A percentile compares a stretch with the other conserved stretches of the same genome.
Evolutionary conservation across 2,797 vertebrate genomes (phyloP).

Genomic region (Linurgus olivaceus): DNA sequence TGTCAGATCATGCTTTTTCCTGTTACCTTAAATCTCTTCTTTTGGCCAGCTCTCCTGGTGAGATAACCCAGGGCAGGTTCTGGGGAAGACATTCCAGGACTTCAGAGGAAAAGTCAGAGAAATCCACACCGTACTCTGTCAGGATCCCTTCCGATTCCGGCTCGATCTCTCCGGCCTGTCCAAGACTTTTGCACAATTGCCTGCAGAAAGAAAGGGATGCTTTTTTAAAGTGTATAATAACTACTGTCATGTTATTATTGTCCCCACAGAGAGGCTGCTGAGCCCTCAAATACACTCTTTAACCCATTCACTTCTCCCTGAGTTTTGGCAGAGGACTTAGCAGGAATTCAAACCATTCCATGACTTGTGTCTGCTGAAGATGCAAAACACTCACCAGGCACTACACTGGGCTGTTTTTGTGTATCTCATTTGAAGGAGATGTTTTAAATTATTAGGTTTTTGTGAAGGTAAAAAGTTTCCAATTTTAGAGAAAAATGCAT

Average conservation of each 20-base stretch:
- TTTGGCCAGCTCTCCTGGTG: conserved; percentile 80
- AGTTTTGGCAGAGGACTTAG: background rate
- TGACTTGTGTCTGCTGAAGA: background rate
- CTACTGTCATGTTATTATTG: background rate
- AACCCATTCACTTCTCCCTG: background rate
- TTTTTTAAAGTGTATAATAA: background rate
- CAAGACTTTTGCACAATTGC: conserved; percentile 88
- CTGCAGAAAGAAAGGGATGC: conserved; percentile 67
- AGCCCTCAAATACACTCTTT: background rate
- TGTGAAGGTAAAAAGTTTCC: background rate
- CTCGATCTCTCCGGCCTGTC: conserved; percentile 94
- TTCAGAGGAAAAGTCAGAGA: conserved; percentile 87
- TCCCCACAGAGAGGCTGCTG: background rate
- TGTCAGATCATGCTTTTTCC: background rate
- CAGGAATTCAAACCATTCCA: background rate
- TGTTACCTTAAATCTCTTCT: conserved; percentile 91
- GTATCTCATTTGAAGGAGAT: background rate
- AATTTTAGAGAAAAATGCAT: background rate
- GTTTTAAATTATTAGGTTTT: background rate
- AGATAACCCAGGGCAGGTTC: conserved; percentile 87
- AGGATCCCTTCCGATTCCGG: conserved; percentile 96
- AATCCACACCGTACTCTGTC: conserved; percentile 91
- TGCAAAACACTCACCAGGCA: background rate
- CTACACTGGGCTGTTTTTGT: background rate
- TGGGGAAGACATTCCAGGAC: conserved; percentile 90